Evolutionary conservation across 2,888 invertebrate genomes (phyloP).

Genomic region (Ellobium chinense): DNA sequence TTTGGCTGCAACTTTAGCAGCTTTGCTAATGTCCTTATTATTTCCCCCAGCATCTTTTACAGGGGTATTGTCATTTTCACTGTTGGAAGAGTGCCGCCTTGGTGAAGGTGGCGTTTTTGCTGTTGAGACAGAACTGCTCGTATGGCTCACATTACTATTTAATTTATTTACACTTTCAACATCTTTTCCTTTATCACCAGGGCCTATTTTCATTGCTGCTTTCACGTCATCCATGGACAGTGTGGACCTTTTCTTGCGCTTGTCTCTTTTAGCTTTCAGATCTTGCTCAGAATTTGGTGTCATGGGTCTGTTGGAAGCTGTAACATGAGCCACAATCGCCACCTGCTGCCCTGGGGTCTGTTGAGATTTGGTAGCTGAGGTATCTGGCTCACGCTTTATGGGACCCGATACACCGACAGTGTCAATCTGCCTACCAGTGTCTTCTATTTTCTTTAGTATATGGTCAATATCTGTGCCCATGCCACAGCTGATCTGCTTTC

Average conservation of each 20-base stretch:
- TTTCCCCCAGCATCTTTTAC: slow-evolving; percentile 7
- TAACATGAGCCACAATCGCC: slow-evolving; percentile 42
- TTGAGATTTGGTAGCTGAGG: neutral
- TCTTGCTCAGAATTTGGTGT: slow-evolving; percentile 54
- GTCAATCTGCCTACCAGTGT: slow-evolving; percentile 67
- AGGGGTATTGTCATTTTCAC: neutral
- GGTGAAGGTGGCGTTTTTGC: slow-evolving; percentile 17
- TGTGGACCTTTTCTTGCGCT: slow-evolving; percentile 65
- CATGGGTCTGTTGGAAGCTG: slow-evolving; percentile 7
- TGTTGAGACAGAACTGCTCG: neutral
- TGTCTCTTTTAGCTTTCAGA: slow-evolving; percentile 64
- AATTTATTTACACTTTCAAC: slow-evolving; percentile 14
- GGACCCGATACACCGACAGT: slow-evolving; percentile 54
- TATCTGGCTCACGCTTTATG: slow-evolving; percentile 46
- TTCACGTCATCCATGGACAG: slow-evolving; percentile 69
- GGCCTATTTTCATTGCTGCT: slow-evolving; percentile 54
- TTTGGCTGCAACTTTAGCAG: slow-evolving; percentile 69
- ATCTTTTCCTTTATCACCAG: neutral
- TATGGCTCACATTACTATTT: slow-evolving; percentile 27
- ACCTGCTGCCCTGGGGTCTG: slow-evolving; percentile 26
- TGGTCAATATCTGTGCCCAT: slow-evolving; percentile 69
- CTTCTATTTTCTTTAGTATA: slow-evolving; percentile 72
- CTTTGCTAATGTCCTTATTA: slow-evolving; percentile 46
- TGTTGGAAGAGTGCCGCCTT: neutral
- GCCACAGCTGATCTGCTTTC: slow-evolving; percentile 58